Base-by-base conservation (phyloP, 2,797 vertebrate species). In the Enteromius argenteus region DNA sequence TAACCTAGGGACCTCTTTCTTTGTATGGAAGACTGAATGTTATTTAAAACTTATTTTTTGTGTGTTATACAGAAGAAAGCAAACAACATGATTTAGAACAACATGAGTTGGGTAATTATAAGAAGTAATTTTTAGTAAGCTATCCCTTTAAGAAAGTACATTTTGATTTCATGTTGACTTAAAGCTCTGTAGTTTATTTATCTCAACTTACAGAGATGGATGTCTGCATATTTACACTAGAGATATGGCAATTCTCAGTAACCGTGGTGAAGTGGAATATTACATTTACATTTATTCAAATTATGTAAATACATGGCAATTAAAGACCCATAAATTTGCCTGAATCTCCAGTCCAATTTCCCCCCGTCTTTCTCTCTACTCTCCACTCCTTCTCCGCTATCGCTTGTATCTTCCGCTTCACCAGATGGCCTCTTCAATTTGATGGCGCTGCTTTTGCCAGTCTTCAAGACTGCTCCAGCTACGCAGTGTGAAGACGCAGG, bases 381-480 rank as follows among this genome's bases (percentile, higher is more conserved):
- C 44, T 80, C 62, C 56, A 27, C 77, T 64, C 80, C 37, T 17
- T 21, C 14, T 17, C 15, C 79, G 80, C 60, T 79, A 62, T 80
- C 53, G 46, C 56, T 81, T 81, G 83, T 64, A 86, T 89, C 90
- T 92, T 90, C 88, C 82, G 88, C 91, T 91, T 89, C 91, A 90
- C 87, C 94, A 94, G 93, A 94, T 94, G 93, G 94, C 90, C 91
- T 93, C 93, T 94, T 93, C 91, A 94, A 94, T 93, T 93, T 92
- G 91, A 91, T 87, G 91, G 88, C 66, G 66, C 87, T 84, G 89
- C 92, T 89, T 90, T 89, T 93, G 93, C 92, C 94, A 93, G 88
- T 89, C 87, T 90, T 90, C 91, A 89, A 84, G 88, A 92, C 93
- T 92, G 91, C 91, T 93, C 91, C 90, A 89, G 93, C 87, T 89